Evolutionary conservation across 2,113 vertebrate genomes (phyloP), one percentile per base, ranked within the genome.

Genomic region (Trichomycterus rosablanca): DNA sequence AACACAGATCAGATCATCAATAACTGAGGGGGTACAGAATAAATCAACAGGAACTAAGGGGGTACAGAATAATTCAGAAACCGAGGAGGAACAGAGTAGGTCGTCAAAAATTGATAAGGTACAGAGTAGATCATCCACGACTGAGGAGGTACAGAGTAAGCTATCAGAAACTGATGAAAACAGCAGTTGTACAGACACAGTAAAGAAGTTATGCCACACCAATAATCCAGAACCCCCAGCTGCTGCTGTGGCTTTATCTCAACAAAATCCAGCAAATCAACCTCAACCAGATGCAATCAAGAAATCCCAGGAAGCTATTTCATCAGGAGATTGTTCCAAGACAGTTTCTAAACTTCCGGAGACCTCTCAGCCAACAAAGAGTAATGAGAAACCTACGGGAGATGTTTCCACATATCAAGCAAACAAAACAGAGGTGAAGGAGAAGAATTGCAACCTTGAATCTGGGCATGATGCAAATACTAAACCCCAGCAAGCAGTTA

Each of bases 401-500:
- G 39, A 20, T 49, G 42, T 16, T 24, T 19, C 16, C 3, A 12
- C 14, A 37, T 20, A 65, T 50, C 46, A 69, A 61, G 20, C 45
- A 15, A 26, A 48, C 7, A 23, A 61, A 5, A 16, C 53, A 28
- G 34, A 66, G 20, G 46, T 40, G 9, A 7, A 26, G 16, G 22
- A 20, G 37, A 48, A 49, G n/a, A 69, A 74, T 74, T 23, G 34
- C n/a, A 40, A 4, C 23, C 61, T 73, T 65, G 45, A 39, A 70
- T 45, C 54, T 23, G 19, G 48, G 1, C 45, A 12, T 24, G 15
- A 46, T 23, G 63, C 70, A 57, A 73, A 67, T 49, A 56, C 63
- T n/a, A 63, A 67, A 59, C 30, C 67, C 59, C 71, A 69, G 6
- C 53, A 71, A 60, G 78, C 73, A 58, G 66, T 23, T 7, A 66